Percentiles rank a stretch among this genome's conserved stretches.
Evolutionary conservation across 2,113 vertebrate genomes (phyloP).

Genomic region (Neodon shergylaensis): DNA sequence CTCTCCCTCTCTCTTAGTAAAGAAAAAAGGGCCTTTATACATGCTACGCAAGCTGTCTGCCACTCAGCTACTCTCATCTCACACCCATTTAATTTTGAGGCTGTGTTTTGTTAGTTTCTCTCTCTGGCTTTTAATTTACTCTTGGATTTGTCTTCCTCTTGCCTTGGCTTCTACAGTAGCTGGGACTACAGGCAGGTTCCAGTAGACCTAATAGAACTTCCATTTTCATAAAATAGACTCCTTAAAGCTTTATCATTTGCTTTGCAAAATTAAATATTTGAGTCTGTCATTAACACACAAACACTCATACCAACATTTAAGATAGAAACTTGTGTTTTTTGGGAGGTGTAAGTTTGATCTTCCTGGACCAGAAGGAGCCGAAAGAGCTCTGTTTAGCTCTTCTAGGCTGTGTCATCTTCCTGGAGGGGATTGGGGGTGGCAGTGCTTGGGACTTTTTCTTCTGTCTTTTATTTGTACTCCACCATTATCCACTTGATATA

Average conservation of each 20-base stretch:
- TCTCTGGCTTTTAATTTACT: not conserved
- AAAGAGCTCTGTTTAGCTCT: not conserved
- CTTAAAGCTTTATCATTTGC: not conserved
- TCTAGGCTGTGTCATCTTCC: not conserved
- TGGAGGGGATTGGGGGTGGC: not conserved
- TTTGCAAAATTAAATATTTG: conserved; percentile 52
- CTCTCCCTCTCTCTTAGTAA: too few relatives aligned
- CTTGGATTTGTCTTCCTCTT: not conserved
- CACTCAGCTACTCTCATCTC: not conserved
- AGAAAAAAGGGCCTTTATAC: not conserved
- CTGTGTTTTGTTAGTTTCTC: not conserved
- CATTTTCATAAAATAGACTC: conserved; percentile 9
- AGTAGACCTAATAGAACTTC: not conserved
- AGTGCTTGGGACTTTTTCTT: not conserved
- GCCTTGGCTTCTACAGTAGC: not conserved
- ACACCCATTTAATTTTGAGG: not conserved
- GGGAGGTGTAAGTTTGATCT: not conserved
- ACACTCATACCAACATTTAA: not conserved
- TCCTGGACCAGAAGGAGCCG: not conserved
- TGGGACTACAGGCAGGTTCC: not conserved
- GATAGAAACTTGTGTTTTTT: conserved; percentile 40
- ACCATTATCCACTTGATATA: not conserved
- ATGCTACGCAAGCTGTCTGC: not conserved
- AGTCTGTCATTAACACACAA: conserved; percentile 21
- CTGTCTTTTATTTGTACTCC: not conserved